These are phyloP conservation scores for Stercorarius parasiticus DNA, from an alignment of 2,113 vertebrate genomes.

Conservation along the genomic window DNA sequence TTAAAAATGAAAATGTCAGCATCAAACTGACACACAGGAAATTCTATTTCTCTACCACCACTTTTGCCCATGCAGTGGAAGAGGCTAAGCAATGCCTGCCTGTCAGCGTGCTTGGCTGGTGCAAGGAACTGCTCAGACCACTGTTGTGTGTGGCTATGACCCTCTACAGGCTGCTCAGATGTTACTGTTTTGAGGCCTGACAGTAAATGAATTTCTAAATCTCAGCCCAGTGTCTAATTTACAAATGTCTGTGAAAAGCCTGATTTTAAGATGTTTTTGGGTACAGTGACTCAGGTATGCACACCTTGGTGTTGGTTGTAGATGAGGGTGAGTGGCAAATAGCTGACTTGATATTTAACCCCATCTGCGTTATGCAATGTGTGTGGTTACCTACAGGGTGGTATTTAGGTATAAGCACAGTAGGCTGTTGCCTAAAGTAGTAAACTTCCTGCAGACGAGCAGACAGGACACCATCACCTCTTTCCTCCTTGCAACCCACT, in stretches of 20 bases:
- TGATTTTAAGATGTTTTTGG: too few species aligned
- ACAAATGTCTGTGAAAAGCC: neutral
- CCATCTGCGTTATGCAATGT: neutral
- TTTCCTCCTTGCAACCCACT: neutral
- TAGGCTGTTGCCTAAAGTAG: neutral
- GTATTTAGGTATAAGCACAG: neutral
- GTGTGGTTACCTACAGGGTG: neutral
- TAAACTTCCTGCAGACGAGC: neutral
- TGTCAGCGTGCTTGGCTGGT: neutral
- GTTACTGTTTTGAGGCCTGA: neutral
- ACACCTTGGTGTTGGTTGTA: neutral
- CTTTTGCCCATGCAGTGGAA: neutral
- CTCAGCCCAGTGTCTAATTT: neutral
- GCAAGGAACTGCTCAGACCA: neutral
- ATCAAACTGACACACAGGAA: neutral
- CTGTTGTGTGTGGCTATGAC: rapidly evolving
- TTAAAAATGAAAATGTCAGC: neutral
- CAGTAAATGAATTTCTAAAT: neutral
- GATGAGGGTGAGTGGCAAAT: neutral
- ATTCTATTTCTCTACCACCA: neutral
- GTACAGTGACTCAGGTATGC: neutral
- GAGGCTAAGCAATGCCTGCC: neutral
- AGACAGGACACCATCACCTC: neutral
- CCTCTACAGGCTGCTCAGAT: neutral
- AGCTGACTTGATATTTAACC: neutral